Evolutionary conservation across 2,113 vertebrate genomes (phyloP), one percentile per base, ranked within the genome.

Genomic region (Pseudorhombus dupliciocellatus): DNA sequence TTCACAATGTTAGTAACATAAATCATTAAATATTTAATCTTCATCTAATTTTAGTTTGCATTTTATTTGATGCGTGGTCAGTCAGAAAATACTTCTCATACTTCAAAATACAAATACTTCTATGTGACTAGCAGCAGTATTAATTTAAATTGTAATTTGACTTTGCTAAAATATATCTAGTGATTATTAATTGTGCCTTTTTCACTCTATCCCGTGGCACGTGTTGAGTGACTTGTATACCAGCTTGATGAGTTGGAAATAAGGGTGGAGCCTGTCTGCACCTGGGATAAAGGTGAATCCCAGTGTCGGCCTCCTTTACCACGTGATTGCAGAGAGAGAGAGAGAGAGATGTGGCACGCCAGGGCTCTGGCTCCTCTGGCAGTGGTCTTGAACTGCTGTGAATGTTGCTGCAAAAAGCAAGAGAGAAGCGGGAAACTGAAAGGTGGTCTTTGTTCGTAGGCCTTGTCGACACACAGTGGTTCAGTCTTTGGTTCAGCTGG

Each of bases 371-470:
- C 40, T 60, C 54, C 62, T 83, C 77, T 79, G 69, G 70, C 51
- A 69, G 73, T 58, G 66, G 73, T 73, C 18, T 79, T 31, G 63
- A 80, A 78, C 71, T 76, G 79, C 79, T 75, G 74, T 73, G 62
- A 83, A 80, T 69, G 83, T 79, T 83, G 66, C 66, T 77, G 77
- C 71, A 56, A 65, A 81, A 77, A 75, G 70, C 64, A 48, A 78
- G 65, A 51, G 61, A 68, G 79, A 81, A 72, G 55, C 59, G 76
- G 76, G 79, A 68, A 78, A 84, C 73, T 52, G 72, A 94, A 93
- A 90, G 89, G 88, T 91, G 28, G 73, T 84, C 91, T 93, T 93
- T 94, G 93, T 94, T 89, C 62, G 77, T 71, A 26, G 82, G 85
- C 79, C 88, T 81, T 74, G 81, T 90, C 57, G 54, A 84, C 89